A percentile compares a stretch with the other conserved stretches of the same genome.
Evolutionary conservation across 2,797 vertebrate species (phyloP).

Genomic region (Anguilla pacifica): DNA sequence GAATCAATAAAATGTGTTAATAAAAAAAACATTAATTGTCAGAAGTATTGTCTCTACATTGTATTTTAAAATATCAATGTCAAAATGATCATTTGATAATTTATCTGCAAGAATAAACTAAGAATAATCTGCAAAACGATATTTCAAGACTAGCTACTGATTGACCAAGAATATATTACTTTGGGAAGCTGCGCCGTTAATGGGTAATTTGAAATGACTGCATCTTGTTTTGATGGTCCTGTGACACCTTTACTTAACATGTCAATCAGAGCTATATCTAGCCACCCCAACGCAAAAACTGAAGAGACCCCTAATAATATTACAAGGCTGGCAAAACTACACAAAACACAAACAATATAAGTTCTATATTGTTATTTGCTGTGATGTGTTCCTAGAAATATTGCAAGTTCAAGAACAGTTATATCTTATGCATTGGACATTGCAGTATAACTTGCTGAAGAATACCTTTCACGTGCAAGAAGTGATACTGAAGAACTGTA

Average conservation of each 20-base stretch:
- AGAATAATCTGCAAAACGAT: neutral
- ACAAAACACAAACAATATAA: neutral
- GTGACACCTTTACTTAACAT: neutral
- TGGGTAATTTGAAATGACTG: neutral
- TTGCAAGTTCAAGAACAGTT: neutral
- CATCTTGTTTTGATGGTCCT: neutral
- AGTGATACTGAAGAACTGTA: neutral
- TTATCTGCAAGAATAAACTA: neutral
- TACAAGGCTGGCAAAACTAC: neutral
- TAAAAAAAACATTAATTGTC: neutral
- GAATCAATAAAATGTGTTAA: constrained; percentile 4
- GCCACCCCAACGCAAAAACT: neutral
- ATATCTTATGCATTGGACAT: neutral
- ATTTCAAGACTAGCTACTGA: neutral
- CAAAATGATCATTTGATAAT: neutral
- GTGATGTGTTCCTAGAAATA: neutral
- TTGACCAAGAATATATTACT: neutral
- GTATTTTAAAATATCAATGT: neutral
- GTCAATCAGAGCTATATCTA: neutral
- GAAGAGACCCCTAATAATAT: no score
- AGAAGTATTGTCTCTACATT: neutral
- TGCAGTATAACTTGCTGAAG: neutral
- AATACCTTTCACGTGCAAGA: neutral
- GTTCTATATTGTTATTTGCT: neutral
- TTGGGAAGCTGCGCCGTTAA: neutral